Base-by-base conservation (phyloP, 1,140 invertebrate genomes). In the Trichonephila clavata region DNA sequence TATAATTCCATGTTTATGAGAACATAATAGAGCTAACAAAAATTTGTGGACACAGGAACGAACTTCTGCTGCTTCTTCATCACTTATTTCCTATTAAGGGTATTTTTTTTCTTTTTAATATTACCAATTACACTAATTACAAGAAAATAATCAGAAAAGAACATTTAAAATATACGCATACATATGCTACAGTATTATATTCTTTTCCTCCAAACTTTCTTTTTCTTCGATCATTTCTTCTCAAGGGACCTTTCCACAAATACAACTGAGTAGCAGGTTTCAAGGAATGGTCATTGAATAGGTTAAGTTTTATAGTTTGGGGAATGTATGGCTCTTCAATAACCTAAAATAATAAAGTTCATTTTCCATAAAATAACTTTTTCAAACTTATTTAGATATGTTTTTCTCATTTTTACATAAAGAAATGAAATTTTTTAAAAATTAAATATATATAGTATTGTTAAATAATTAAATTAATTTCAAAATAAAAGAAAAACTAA, bases 221-320 rank as follows among this genome's bases (percentile, higher is more conserved):
- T 94, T 96, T 96, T 65, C 95, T 96, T 50, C 13, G 24, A 18
- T 60, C 59, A 21, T 91, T 81, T n/a, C 24, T 27, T 57, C 27
- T 59, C 71, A 94, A 24, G 27, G 97, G 97, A 16, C 97, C 97
- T 95, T 97, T 97, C 97, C 97, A 98, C 94, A 97, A 97, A 94
- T 97, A 98, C 1, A 98, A 95, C 94, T 96, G 96, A 8, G 97
- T 96, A 63, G 98, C 96, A 95, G 96, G 96, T 93, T 97, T 97
- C 43, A 98, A 95, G 63, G 97, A 96, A 94, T 96, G 95, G 43
- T 97, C 97, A 94, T 96, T 97, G 94, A 98, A 98, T 16, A 97
- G 96, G 89, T 97, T 96, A 13, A 98, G 95, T 95, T 98, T 98
- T 14, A 96, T 96, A 0, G 97, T 98, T 96, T 98, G 98, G 24